A percentile compares a stretch with the other conserved stretches of the same genome.
Conservation (phyloP, 2,888 invertebrate genomes). For the Maniola hyperantus region DNA sequence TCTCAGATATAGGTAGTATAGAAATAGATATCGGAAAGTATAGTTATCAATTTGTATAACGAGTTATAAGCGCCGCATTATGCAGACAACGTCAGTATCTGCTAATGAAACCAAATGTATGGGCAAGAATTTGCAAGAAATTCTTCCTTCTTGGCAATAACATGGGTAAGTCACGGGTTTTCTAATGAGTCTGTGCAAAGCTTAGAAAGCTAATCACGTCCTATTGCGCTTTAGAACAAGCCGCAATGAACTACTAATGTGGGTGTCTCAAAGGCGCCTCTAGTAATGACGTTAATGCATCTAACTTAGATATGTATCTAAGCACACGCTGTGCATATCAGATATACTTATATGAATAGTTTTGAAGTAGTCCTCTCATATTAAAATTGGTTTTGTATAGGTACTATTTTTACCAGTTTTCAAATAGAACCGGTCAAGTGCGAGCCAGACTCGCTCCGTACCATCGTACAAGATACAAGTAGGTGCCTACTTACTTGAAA, state of each 20-base stretch:
- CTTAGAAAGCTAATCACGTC: slow-evolving; percentile 31
- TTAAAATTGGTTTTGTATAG: too few species aligned
- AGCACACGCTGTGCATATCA: slow-evolving; percentile 20
- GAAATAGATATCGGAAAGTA: slow-evolving; percentile 1
- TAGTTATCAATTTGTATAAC: slow-evolving; percentile 21
- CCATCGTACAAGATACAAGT: too few species aligned
- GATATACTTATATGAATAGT: slow-evolving; percentile 5
- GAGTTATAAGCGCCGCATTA: slow-evolving; percentile 18
- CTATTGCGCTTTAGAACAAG: slow-evolving; percentile 24
- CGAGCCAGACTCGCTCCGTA: too few species aligned
- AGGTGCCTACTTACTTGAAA: too few species aligned
- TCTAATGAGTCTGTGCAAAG: slow-evolving; percentile 47
- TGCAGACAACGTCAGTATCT: slow-evolving; percentile 17
- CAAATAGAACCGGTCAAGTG: too few species aligned
- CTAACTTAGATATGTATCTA: background rate
- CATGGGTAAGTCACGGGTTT: slow-evolving; percentile 45
- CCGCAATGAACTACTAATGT: slow-evolving; percentile 28
- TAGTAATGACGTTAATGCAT: slow-evolving; percentile 32
- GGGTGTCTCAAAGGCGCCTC: slow-evolving; percentile 19
- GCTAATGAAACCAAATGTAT: slow-evolving; percentile 32
- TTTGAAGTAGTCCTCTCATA: background rate
- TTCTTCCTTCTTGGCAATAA: slow-evolving; percentile 64
- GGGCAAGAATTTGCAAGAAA: slow-evolving; percentile 34
- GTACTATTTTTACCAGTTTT: too few species aligned
- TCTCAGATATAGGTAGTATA: background rate